phyloP scores from a whole-genome alignment of 2,888 invertebrate species.

The Yponomeuta evonymella region DNA sequence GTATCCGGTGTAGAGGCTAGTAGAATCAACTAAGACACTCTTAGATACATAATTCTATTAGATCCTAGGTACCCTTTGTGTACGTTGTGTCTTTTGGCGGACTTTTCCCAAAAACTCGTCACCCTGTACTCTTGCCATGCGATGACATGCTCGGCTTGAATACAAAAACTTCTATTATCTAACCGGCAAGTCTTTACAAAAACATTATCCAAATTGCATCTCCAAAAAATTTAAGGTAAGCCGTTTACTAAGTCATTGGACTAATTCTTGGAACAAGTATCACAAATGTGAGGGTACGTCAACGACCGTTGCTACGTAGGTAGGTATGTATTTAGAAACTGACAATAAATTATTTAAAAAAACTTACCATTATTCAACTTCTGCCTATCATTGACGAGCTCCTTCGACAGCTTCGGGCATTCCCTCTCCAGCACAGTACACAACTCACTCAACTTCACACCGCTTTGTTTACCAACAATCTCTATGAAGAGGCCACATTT shows the following conservation, averaged over 20 bases:
- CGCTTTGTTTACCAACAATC: slow-evolving; percentile 78
- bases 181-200: no score
- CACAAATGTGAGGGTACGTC: not conserved
- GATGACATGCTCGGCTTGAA: no score
- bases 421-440: slow-evolving; percentile 78
- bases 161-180: no score
- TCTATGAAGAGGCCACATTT: slow-evolving; percentile 78
- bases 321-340: not conserved
- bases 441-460: slow-evolving; percentile 77
- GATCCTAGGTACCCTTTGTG: no score
- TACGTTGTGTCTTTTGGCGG: not conserved
- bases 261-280: not conserved
- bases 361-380: slow-evolving; percentile 64
- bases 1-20: no score
- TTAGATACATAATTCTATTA: no score
- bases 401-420: slow-evolving; percentile 79
- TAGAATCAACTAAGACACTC: no score
- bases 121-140: no score
- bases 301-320: not conserved
- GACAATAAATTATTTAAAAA: not conserved
- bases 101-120: not conserved
- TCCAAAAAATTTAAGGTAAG: not conserved
- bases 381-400: slow-evolving; percentile 77
- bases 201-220: not conserved
- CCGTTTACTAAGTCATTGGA: not conserved